phyloP scores from a whole-genome alignment of 2,797 vertebrate species.

The Leuciscus waleckii region DNA sequence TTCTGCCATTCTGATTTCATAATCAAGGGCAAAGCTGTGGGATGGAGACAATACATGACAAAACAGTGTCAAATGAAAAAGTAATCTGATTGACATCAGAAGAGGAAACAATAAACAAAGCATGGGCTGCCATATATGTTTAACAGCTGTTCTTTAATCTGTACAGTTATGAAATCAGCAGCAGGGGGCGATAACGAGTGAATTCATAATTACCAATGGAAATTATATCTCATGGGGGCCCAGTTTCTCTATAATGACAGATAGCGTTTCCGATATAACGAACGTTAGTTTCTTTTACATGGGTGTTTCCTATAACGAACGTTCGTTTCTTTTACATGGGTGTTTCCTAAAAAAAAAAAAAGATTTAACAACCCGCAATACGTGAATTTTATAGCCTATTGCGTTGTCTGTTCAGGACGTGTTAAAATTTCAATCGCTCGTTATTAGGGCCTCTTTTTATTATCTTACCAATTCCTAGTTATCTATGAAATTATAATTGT shows the following conservation, averaged over 20 bases:
- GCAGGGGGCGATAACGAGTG: conserved; percentile 69
- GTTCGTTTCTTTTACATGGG: not conserved
- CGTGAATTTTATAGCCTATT: not conserved
- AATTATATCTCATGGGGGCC: not conserved
- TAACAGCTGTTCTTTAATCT: conserved; percentile 69
- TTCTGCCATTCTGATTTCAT: not conserved
- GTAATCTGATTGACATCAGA: conserved; percentile 54
- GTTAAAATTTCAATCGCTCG: not conserved
- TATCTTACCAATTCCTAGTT: not conserved
- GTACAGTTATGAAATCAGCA: conserved; percentile 46
- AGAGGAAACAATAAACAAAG: conserved; percentile 75
- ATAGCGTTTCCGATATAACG: not conserved
- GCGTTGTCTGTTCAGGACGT: not conserved
- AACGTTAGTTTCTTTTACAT: not conserved
- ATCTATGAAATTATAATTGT: not conserved
- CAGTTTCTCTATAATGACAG: not conserved
- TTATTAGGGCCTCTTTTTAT: not conserved
- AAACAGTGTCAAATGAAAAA: conserved; percentile 43
- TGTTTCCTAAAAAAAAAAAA: not conserved
- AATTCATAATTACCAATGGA: not conserved
- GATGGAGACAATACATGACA: conserved; percentile 29
- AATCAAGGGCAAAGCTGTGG: conserved; percentile 6
- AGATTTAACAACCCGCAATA: not conserved
- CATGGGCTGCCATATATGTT: conserved; percentile 74
- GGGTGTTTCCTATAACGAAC: not conserved